Evolutionary conservation across 1,140 invertebrate genomes (phyloP), one percentile per base, ranked within the genome.

Genomic region (Pararge aegeria): DNA sequence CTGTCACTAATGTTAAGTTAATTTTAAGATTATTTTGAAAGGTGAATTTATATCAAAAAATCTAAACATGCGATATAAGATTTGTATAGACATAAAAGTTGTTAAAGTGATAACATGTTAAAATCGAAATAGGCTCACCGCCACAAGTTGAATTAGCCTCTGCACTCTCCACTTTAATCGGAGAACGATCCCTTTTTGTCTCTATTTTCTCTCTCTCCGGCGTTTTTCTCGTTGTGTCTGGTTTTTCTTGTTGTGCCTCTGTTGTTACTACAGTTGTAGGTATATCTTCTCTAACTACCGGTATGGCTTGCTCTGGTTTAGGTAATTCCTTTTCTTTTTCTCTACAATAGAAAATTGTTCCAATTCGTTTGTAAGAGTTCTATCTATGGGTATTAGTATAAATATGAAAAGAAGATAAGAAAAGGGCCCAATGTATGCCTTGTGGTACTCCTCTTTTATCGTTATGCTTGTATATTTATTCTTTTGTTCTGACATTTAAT

Each of bases 101-200:
- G n/a, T n/a, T n/a, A n/a, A n/a, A n/a, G n/a, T n/a, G n/a, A n/a
- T n/a, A n/a, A n/a, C n/a, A n/a, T n/a, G n/a, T n/a, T n/a, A n/a
- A n/a, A n/a, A n/a, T n/a, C n/a, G n/a, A n/a, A n/a, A n/a, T n/a
- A 44, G 19, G 10, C 27, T 12, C 6, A 71, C 75, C 18, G 81
- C 82, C 82, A 70, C 81, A 81, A 52, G 84, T 87, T 51, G 84
- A 87, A 61, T 87, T 87, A 55, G 83, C 79, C 55, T 85, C 78
- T n/a, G 66, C 66, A 46, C 72, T 64, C 60, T 74, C 72, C 42
- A 57, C 60, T 44, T 40, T 66, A 9, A 59, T 57, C 0, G 61
- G 65, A 9, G 63, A 64, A 18, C 60, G 48, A 13, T 71, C 70
- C 48, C 60, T 63, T 27, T 54, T 55, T 13, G 30, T 38, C 12